These are phyloP conservation scores for Leptobrachium ailaonicum DNA, from an alignment of 2,113 vertebrate genomes.

Conservation along the genomic window DNA sequence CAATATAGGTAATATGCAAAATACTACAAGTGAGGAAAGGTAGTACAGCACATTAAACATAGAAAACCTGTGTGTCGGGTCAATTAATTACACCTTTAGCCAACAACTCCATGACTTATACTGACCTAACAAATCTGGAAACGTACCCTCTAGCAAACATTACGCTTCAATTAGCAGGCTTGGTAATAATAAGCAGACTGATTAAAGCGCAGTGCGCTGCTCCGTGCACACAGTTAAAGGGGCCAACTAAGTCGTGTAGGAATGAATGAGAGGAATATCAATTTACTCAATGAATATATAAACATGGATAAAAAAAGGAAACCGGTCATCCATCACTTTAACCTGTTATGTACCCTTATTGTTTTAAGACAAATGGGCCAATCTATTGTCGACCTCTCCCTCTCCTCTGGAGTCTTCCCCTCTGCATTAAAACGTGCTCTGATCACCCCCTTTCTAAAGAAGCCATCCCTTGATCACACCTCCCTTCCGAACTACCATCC, in stretches of 20 bases:
- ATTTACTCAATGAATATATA: too few relatives aligned
- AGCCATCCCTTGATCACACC: too few relatives aligned
- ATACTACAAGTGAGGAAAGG: background rate
- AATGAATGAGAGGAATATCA: background rate
- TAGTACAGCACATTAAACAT: background rate
- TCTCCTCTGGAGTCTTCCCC: too few relatives aligned
- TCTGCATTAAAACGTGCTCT: too few relatives aligned
- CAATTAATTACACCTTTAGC: background rate
- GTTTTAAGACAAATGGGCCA: too few relatives aligned
- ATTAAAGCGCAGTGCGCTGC: conserved; percentile 42
- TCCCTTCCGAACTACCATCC: too few relatives aligned
- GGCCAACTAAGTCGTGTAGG: background rate
- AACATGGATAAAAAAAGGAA: too few relatives aligned
- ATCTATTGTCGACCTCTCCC: too few relatives aligned
- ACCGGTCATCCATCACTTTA: too few relatives aligned
- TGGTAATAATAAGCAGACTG: conserved; percentile 57
- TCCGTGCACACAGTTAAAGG: background rate
- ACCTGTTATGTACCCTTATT: too few relatives aligned
- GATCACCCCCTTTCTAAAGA: too few relatives aligned
- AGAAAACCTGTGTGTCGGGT: background rate
- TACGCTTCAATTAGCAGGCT: conserved; percentile 56
- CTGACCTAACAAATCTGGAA: conserved; percentile 6
- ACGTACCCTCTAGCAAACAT: conserved; percentile 37
- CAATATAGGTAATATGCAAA: too few relatives aligned
- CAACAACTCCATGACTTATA: background rate